A percentile compares a stretch with the other conserved stretches of the same genome.
These are phyloP conservation scores for Lathronympha strigana DNA, from an alignment of 2,888 invertebrate genomes.

Conservation along the genomic window DNA sequence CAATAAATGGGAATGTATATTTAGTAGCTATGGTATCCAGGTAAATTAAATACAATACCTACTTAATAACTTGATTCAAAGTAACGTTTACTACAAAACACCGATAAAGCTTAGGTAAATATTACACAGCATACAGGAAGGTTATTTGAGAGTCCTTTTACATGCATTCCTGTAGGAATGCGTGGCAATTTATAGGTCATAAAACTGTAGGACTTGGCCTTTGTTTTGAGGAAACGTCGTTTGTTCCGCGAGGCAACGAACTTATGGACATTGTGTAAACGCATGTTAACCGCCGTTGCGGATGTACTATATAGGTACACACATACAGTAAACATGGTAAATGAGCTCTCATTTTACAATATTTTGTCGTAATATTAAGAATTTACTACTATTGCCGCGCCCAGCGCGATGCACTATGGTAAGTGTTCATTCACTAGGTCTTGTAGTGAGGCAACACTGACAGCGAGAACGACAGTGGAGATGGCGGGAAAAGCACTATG, in stretches of 20 bases:
- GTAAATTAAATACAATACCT: not conserved
- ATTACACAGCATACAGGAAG: not conserved
- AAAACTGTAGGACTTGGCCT: conserved; percentile 36
- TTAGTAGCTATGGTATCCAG: not conserved
- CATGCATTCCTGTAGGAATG: conserved; percentile 15
- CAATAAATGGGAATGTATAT: too few relatives aligned
- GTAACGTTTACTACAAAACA: conserved; percentile 4
- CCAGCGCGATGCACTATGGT: too few relatives aligned
- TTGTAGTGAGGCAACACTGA: too few relatives aligned
- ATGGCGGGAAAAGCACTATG: too few relatives aligned
- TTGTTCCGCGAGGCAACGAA: conserved; percentile 39
- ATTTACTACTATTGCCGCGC: too few relatives aligned
- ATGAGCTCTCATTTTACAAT: too few relatives aligned
- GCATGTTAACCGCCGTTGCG: conserved; percentile 4
- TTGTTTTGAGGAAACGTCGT: conserved; percentile 30
- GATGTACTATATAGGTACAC: too few relatives aligned
- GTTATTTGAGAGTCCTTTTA: not conserved
- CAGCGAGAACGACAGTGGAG: too few relatives aligned
- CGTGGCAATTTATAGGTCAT: conserved; percentile 30
- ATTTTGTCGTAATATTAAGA: not conserved
- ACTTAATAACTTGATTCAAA: conserved; percentile 2
- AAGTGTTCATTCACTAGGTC: too few relatives aligned
- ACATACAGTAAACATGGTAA: not conserved
- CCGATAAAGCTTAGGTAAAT: not conserved
- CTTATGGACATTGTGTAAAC: conserved; percentile 11